A percentile compares a stretch with the other conserved stretches of the same genome.
These are phyloP conservation scores for Drosophila paramelanica DNA, from an alignment of 2,888 invertebrate genomes.

Conservation along the genomic window DNA sequence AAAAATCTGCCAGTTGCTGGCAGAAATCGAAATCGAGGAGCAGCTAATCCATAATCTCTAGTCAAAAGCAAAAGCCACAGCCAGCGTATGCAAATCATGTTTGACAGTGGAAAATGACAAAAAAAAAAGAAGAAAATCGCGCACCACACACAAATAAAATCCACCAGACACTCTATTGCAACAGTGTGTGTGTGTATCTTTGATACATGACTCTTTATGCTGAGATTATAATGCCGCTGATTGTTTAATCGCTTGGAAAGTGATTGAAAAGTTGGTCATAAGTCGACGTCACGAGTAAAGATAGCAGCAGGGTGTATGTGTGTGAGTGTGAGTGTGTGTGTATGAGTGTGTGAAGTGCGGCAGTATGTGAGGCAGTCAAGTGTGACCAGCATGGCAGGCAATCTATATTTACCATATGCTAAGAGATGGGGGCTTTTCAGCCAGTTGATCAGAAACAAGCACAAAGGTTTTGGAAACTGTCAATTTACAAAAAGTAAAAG, in stretches of 20 bases:
- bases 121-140: constrained; percentile 15
- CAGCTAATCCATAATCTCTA: constrained; percentile 50
- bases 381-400: constrained; percentile 37
- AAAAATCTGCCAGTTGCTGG: constrained; percentile 4
- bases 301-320: constrained; percentile 9
- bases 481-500: not conserved
- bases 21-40: constrained; percentile 32
- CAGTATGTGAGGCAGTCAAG: constrained; percentile 47
- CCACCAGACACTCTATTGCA: constrained; percentile 24
- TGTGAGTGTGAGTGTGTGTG: constrained; percentile 4
- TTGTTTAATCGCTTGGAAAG: constrained; percentile 80
- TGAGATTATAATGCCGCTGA: constrained; percentile 74
- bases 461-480: not conserved
- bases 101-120: constrained; percentile 62
- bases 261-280: constrained; percentile 75
- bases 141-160: constrained; percentile 19
- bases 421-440: constrained; percentile 4
- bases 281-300: constrained; percentile 46
- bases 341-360: constrained; percentile 9
- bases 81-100: constrained; percentile 78
- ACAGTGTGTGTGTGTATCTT: constrained; percentile 20
- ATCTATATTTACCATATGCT: constrained; percentile 42
- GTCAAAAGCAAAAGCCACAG: constrained; percentile 56
- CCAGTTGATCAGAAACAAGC: not conserved
- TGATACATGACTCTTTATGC: constrained; percentile 75